Evolutionary conservation across 2,113 vertebrate species (phyloP).

Genomic region (Microcebus lehilahytsara): DNA sequence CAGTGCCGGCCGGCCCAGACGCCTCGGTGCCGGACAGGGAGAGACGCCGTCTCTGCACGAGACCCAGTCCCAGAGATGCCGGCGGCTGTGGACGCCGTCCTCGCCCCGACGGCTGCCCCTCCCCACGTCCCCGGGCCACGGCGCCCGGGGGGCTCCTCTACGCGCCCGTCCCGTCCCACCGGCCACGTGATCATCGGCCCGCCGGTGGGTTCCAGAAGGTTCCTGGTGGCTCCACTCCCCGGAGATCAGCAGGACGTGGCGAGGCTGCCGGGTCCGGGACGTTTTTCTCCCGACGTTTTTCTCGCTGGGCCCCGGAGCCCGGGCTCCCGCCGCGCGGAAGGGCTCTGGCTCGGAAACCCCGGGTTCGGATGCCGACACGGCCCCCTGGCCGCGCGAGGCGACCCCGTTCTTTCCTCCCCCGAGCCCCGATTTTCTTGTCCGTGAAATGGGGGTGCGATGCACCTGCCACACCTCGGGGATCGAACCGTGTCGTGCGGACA

Average conservation of each 20-base stretch:
- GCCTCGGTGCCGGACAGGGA: too few species aligned
- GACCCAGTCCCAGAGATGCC: rapidly evolving
- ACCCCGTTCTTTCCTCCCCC: not conserved
- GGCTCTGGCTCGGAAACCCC: not conserved
- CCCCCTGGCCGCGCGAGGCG: rapidly evolving
- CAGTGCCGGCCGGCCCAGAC: not conserved
- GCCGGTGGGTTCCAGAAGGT: not conserved
- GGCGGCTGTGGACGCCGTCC: not conserved
- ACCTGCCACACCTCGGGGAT: not conserved
- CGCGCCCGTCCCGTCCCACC: rapidly evolving
- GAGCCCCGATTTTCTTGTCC: not conserved
- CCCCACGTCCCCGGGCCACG: rapidly evolving
- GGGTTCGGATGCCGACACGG: not conserved
- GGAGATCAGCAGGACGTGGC: rapidly evolving
- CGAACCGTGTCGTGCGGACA: too few species aligned
- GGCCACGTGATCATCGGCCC: not conserved
- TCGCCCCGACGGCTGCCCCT: rapidly evolving
- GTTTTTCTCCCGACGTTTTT: not conserved
- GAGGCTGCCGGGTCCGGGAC: not conserved
- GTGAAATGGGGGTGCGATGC: not conserved
- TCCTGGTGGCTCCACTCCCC: rapidly evolving
- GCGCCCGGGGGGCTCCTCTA: rapidly evolving
- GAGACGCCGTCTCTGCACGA: too few species aligned
- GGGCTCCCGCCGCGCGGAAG: not conserved
- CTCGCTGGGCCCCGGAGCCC: not conserved